Evolutionary conservation across 2,888 invertebrate species (phyloP).

Genomic region (Alsophila aescularia): DNA sequence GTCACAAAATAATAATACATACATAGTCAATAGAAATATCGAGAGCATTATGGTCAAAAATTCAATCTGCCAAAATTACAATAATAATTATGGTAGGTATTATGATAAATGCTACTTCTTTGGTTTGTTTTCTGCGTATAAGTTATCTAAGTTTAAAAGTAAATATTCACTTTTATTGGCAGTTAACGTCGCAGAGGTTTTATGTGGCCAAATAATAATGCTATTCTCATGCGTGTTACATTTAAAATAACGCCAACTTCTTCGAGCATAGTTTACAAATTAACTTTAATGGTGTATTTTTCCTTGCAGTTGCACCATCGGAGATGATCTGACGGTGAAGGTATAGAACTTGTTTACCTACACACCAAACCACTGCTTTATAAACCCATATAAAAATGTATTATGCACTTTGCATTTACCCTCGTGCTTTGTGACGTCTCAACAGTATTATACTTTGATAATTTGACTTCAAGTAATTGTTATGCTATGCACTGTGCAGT

Average conservation of each 20-base stretch:
- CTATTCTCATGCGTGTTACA: too few relatives aligned
- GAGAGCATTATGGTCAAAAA: too few relatives aligned
- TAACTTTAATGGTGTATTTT: constrained; percentile 44
- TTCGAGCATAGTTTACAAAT: background rate
- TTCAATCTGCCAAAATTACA: too few relatives aligned
- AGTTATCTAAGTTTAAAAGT: too few relatives aligned
- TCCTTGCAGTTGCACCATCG: constrained; percentile 64
- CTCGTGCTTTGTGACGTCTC: constrained; percentile 20
- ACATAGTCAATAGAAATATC: too few relatives aligned
- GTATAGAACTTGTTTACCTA: constrained; percentile 49
- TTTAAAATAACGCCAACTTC: background rate
- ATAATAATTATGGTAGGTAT: too few relatives aligned
- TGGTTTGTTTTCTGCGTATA: background rate
- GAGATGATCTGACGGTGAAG: constrained; percentile 77
- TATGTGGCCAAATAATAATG: too few relatives aligned
- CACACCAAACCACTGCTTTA: constrained; percentile 47
- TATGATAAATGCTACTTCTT: too few relatives aligned
- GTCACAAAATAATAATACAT: too few relatives aligned
- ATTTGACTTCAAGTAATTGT: background rate
- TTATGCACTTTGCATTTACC: constrained; percentile 18
- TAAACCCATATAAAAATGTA: constrained; percentile 13
- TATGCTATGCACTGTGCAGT: constrained; percentile 6
- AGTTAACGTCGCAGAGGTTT: background rate
- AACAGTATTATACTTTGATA: background rate
- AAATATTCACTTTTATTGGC: background rate